A percentile compares a stretch with the other conserved stretches of the same genome.
phyloP scores from a whole-genome alignment of 2,113 vertebrate genomes.

The human region DNA sequence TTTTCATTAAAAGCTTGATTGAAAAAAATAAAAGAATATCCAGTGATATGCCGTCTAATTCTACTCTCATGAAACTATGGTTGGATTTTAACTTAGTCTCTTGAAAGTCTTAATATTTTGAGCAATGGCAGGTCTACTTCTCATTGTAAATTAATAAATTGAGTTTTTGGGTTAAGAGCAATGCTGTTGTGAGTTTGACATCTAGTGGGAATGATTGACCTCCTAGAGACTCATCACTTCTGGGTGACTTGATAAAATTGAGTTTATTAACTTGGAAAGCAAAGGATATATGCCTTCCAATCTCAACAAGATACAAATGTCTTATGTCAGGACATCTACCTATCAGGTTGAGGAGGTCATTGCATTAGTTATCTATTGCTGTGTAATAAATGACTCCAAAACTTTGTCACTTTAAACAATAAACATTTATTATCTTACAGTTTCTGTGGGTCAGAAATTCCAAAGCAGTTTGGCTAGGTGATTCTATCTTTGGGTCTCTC shows the following conservation, averaged over 20 bases:
- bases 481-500: neutral
- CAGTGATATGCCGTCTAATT: neutral
- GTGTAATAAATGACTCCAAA: neutral
- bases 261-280: neutral
- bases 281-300: neutral
- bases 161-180: neutral
- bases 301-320: neutral
- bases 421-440: neutral
- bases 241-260: neutral
- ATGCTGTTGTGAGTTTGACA: neutral
- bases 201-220: neutral
- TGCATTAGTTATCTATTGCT: neutral
- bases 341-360: neutral
- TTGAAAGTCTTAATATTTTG: neutral
- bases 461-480: neutral
- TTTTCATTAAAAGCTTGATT: constrained; percentile 99
- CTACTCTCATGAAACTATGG: neutral
- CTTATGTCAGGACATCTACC: neutral
- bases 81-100: neutral
- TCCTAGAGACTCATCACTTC: neutral
- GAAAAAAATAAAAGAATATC: constrained; percentile 82
- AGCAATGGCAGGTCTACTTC: neutral
- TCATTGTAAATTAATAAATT: neutral
- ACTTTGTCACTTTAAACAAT: neutral
- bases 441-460: neutral